A percentile compares a stretch with the other conserved stretches of the same genome.
phyloP scores from a whole-genome alignment of 2,113 vertebrate genomes.

The Chiloscyllium plagiosum region DNA sequence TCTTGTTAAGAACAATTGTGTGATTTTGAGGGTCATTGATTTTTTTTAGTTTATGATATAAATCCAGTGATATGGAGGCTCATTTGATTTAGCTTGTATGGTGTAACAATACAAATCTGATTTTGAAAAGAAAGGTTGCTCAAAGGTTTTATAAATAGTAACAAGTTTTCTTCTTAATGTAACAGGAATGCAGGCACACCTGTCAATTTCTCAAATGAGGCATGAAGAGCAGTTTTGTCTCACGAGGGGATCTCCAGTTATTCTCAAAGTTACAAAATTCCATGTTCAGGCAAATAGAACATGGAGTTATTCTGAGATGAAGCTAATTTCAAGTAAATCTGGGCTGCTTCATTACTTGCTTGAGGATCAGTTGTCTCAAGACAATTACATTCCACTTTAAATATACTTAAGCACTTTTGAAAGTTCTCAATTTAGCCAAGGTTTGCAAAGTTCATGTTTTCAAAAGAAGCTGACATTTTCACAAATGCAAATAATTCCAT shows the following conservation, averaged over 20 bases:
- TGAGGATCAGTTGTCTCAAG: background rate
- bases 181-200: background rate
- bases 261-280: background rate
- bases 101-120: background rate
- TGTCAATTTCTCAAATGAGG: background rate
- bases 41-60: too few relatives aligned
- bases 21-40: too few relatives aligned
- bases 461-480: conserved; percentile 15
- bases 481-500: conserved; percentile 20
- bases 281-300: conserved; percentile 8
- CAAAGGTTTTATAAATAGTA: background rate
- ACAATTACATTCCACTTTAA: background rate
- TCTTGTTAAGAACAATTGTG: too few relatives aligned
- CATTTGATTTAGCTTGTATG: too few relatives aligned
- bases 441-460: background rate
- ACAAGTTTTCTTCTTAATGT: background rate
- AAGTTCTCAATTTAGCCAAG: conserved; percentile 12
- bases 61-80: too few relatives aligned
- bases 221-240: background rate
- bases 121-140: background rate
- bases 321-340: background rate
- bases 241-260: background rate
- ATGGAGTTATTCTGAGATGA: background rate
- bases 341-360: background rate
- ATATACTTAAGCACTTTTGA: background rate